Evolutionary conservation across 2,797 vertebrate species (phyloP), one percentile per base, ranked within the genome.

Genomic region (Calcarius lapponicus): DNA sequence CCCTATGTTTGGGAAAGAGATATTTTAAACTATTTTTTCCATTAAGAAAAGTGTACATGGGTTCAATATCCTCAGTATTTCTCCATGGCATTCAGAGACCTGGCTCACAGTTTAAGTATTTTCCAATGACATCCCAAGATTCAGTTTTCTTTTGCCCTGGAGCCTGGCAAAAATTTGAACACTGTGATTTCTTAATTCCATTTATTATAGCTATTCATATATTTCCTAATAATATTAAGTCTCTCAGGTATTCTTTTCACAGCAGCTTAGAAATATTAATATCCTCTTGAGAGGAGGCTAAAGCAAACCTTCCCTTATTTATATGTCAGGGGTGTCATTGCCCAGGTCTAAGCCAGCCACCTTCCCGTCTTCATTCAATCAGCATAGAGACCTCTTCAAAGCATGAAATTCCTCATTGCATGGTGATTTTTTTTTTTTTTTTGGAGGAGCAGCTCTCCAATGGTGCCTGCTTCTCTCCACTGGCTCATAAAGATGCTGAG

Each of bases 221-320:
- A 71, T 61, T 50, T 85, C 48, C 71, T 76, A 89, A 70, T 82
- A 56, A 62, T 76, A 76, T 66, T 81, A 81, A 69, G 19, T 79
- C 22, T 73, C 61, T 61, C 48, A 82, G 60, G 36, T 76, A 36
- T 82, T 90, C 58, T 92, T 84, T 94, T 80, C 78, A 53, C 71
- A 92, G 83, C 36, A 93, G 36, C 28, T 92, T 83, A 72, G 57
- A 78, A 83, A 74, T 86, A 51, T 72, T 81, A 90, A 75, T 83
- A 79, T 42, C 17, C 20, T 86, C 70, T 58, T 76, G 56, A 90
- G 57, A 48, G 60, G 32, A 80, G 19, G 32, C 34, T 92, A 78
- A 72, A 25, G 10, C 32, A 94, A 42, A 73, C 38, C 6, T 53
- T 91, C 12, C 42, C 10, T 64, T 88, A 50, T 80, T 93, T 80